These are phyloP conservation scores for Macrophya annulata DNA, from an alignment of 2,888 invertebrate genomes.

Conservation along the genomic window DNA sequence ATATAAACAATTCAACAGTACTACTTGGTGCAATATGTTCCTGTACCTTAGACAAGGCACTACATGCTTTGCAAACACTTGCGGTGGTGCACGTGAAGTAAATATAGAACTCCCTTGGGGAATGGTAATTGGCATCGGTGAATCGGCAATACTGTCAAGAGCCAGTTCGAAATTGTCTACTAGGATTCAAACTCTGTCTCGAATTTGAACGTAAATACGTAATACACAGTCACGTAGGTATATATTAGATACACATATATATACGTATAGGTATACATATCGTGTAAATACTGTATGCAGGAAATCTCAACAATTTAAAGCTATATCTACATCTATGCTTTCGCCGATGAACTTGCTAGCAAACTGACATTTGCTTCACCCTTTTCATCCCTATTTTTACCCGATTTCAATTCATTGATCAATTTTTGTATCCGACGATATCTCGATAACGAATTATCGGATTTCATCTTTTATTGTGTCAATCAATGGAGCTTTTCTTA, in stretches of 20 bases:
- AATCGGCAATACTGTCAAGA: slow-evolving; percentile 48
- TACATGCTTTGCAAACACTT: slow-evolving; percentile 32
- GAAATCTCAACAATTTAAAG: neutral
- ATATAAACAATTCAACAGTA: neutral
- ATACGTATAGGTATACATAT: neutral
- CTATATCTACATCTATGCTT: neutral
- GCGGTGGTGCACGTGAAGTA: slow-evolving; percentile 15
- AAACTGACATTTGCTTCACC: neutral
- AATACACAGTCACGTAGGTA: neutral
- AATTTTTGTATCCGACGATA: no score
- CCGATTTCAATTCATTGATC: neutral
- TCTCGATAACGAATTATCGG: no score
- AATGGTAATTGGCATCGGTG: slow-evolving; percentile 43
- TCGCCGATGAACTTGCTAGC: neutral
- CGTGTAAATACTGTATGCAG: neutral
- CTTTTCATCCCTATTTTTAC: neutral
- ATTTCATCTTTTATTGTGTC: no score
- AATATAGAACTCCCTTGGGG: slow-evolving; percentile 43
- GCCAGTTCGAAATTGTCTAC: slow-evolving; percentile 34
- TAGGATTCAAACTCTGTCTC: slow-evolving; percentile 17
- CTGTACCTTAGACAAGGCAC: slow-evolving; percentile 7
- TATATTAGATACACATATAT: neutral
- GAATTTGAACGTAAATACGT: neutral
- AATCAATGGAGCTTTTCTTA: no score
- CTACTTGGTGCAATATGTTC: neutral